Conservation (phyloP, 2,113 vertebrate species). For the Neofelis nebulosa region DNA sequence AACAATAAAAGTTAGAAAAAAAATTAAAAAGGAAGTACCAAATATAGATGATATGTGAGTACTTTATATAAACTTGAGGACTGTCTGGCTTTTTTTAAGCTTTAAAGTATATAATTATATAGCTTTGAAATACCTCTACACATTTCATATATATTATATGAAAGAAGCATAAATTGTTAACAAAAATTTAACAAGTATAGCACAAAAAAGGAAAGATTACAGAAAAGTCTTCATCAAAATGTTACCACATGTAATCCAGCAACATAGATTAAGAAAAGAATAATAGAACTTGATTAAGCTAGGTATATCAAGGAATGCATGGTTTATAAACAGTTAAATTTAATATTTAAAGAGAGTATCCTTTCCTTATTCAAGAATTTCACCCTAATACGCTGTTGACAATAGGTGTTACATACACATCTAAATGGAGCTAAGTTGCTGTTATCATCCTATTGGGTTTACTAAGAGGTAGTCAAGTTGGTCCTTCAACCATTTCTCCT, state of each 20-base stretch:
- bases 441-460: not conserved
- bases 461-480: not conserved
- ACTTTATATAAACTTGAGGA: not conserved
- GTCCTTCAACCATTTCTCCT: not conserved
- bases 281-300: not conserved
- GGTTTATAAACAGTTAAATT: not conserved
- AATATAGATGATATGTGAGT: not conserved
- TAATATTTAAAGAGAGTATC: not conserved
- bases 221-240: not conserved
- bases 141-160: not conserved
- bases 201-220: not conserved
- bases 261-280: not conserved
- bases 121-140: not conserved
- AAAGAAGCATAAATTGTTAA: not conserved
- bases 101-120: not conserved
- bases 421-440: not conserved
- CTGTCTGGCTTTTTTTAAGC: not conserved
- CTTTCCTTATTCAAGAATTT: slow-evolving; percentile 2
- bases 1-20: too few relatives aligned
- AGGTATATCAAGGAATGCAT: not conserved
- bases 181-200: not conserved
- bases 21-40: not conserved
- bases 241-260: not conserved
- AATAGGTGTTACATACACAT: not conserved
- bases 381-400: not conserved